Base-by-base conservation (phyloP, 2,888 invertebrate genomes). In the Drosophila phalerata region DNA sequence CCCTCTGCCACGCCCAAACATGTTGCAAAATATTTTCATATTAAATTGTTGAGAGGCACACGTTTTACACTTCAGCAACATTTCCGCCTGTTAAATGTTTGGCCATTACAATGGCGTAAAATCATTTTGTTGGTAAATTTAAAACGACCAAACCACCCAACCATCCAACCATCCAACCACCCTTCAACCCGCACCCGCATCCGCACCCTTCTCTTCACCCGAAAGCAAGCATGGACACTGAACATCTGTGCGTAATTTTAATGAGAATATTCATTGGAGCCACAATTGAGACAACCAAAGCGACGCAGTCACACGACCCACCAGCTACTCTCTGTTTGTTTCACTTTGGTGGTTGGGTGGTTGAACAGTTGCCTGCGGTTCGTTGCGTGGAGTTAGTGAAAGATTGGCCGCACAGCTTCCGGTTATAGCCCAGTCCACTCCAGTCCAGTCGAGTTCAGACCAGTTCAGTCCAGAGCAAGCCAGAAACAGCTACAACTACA, bases 231-330 rank as follows among this genome's bases (percentile, higher is more conserved):
- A 40, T 63, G 74, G 64, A 77, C 74, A 71, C 48, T 49, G 68
- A 84, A 69, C 82, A 82, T 71, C 85, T 84, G 84, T 55, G 71
- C 65, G 79, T 75, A 77, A 84, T 81, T 85, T 84, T 85, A 85
- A 84, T 84, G 81, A 81, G 75, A 77, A 85, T 85, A 80, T 84
- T 85, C 85, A 82, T 82, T 83, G 79, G 81, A 66, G 80, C 75
- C 81, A 69, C 82, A 84, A 78, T 77, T 76, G 80, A 78, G 84
- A 77, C 75, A 76, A 66, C 65, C 81, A 62, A 51, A 65, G 58
- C 42, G 60, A 11, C 19, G 32, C 43, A 79, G 76, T 78, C 78
- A 76, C 77, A 65, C 49, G 40, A 15, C 32, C 48, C 63, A 45
- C 22, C 22, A 5, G 22, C 62, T 38, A 19, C 34, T 40, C 45